Evolutionary conservation across 2,113 vertebrate species (phyloP).

Genomic region (Pituophis catenifer): DNA sequence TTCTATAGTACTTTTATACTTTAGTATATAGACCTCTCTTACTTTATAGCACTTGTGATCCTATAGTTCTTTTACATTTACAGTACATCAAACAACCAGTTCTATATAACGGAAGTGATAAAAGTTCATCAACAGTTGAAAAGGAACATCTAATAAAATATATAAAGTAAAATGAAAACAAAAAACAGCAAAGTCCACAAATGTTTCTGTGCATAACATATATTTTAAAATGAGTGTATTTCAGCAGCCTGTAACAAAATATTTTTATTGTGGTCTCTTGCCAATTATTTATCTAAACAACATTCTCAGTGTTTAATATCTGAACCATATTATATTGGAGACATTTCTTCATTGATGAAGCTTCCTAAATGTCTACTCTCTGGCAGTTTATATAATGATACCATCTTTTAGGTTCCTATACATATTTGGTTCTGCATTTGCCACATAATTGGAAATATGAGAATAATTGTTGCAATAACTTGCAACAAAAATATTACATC

Average conservation of each 20-base stretch:
- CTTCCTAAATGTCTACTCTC: neutral
- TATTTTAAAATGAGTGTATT: neutral
- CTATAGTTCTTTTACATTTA: neutral
- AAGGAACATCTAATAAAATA: neutral
- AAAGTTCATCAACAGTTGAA: neutral
- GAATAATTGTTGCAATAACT: neutral
- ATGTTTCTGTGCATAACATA: neutral
- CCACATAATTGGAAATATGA: conserved; percentile 24
- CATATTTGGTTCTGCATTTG: conserved; percentile 25
- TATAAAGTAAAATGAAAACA: neutral
- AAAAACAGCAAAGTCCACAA: conserved; percentile 26
- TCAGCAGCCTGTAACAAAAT: neutral
- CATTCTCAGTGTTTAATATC: conserved; percentile 26
- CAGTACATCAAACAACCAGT: neutral
- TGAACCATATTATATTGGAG: neutral
- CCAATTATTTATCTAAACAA: neutral
- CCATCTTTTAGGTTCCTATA: conserved; percentile 13
- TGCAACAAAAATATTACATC: conserved; percentile 30
- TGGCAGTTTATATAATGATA: conserved; percentile 6
- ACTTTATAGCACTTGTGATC: neutral
- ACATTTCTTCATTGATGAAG: conserved; percentile 29
- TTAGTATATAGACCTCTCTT: neutral
- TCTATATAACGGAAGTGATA: neutral
- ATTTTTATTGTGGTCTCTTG: neutral
- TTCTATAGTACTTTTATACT: neutral